Evolutionary conservation across 2,888 invertebrate genomes (phyloP).

Genomic region (Coleophora deauratella): DNA sequence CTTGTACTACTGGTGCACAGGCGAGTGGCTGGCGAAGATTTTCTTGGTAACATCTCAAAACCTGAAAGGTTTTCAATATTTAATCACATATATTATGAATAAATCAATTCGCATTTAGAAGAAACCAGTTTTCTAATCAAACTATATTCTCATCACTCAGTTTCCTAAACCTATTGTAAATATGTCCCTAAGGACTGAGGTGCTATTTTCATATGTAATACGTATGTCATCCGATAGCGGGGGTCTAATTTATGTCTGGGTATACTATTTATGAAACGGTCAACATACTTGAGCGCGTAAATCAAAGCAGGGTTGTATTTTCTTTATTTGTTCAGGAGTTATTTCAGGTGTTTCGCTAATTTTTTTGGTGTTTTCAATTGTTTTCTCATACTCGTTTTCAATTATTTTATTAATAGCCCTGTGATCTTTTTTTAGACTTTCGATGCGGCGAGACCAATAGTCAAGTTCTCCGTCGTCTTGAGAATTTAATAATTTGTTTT

Average conservation of each 20-base stretch:
- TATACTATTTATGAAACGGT: background rate
- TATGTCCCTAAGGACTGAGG: too few relatives aligned
- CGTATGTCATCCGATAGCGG: too few relatives aligned
- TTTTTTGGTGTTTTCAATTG: conserved; percentile 40
- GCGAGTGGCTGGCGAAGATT: background rate
- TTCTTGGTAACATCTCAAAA: conserved; percentile 1
- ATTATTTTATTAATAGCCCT: conserved; percentile 54
- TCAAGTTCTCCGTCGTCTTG: conserved; percentile 36
- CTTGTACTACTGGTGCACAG: background rate
- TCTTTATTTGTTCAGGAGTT: conserved; percentile 41
- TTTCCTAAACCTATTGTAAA: too few relatives aligned
- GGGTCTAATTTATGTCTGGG: background rate
- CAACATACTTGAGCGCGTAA: conserved; percentile 46
- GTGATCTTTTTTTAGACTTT: conserved; percentile 54
- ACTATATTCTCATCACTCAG: too few relatives aligned
- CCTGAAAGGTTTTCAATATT: background rate
- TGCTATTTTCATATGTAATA: too few relatives aligned
- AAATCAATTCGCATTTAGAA: too few relatives aligned
- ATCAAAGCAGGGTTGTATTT: conserved; percentile 54
- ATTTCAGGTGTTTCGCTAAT: conserved; percentile 33
- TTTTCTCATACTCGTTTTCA: conserved; percentile 54
- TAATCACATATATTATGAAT: background rate
- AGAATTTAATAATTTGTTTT: conserved; percentile 22
- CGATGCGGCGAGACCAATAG: conserved; percentile 56
- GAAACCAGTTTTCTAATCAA: too few relatives aligned